Base-by-base conservation (phyloP, 23 tunicate genomes). In the Aplidium turbinatum region DNA sequence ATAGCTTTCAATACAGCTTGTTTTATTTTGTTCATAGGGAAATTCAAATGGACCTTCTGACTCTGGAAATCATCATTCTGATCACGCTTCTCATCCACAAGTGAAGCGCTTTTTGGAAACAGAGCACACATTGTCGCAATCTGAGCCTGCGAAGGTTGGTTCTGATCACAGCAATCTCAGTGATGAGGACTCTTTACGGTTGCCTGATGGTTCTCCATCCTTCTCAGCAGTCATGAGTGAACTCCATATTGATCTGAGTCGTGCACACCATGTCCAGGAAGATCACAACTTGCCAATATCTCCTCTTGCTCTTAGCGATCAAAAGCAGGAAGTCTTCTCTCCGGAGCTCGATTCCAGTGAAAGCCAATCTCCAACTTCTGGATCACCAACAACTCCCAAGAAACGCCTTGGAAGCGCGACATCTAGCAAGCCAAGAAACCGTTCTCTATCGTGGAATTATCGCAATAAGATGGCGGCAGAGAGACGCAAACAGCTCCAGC, bases 121-220 rank as follows among this genome's bases (percentile, higher is more conserved):
- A 67, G 69, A 62, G 40, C 31, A 29, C 24, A 22, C 19, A 28
- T 6, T 47, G 23, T 3, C 26, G 20, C 28, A 57, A 57, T 34
- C 6, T 30, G 38, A 32, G 16, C 22, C 32, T 29, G 69, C 4
- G 11, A 57, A 20, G 21, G 30, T 31, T 11, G 57, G 38, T 3
- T 65, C 72, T 4, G 31, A 9, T 27, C 72, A 65, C 50, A 36
- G 50, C 24, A 38, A 30, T 21, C 29, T 7, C 7, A 32, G 33
- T 3, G 71, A 58, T 22, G 87, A 81, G 20, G 85, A 80, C 33
- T 72, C 60, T 16, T 31, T 42, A 23, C 58, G 66, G 27, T 36
- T 81, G 4, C 96, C 96, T 29, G 96, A 88, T 9, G 86, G 87
- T 4, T 88, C 96, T 1, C 87, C 87, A 35, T 69, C 87, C 4